Percentiles rank a stretch among this genome's conserved stretches.
phyloP scores from a whole-genome alignment of 2,797 vertebrate genomes.

The Pelodytes ibericus region DNA sequence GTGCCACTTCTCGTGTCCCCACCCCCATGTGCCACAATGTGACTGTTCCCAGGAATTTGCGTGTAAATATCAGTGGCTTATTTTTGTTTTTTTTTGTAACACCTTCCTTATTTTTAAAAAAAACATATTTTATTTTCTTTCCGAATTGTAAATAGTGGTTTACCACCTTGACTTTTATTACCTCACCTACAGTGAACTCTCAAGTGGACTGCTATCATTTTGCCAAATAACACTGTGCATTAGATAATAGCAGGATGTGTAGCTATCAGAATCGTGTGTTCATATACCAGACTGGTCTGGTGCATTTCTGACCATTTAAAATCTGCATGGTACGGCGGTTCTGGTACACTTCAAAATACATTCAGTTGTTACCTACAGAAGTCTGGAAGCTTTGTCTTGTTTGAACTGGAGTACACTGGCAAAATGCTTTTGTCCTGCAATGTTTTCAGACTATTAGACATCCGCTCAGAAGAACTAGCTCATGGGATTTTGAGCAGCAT shows the following conservation, averaged over 20 bases:
- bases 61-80: neutral
- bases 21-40: slow-evolving; percentile 21
- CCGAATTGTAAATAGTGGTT: neutral
- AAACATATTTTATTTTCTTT: neutral
- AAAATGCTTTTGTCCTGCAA: too few relatives aligned
- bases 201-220: slow-evolving; percentile 15
- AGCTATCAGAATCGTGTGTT: neutral
- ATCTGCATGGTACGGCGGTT: too few relatives aligned
- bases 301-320: neutral
- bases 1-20: neutral
- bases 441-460: neutral
- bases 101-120: neutral
- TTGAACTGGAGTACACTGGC: neutral
- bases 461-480: neutral
- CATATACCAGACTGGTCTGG: neutral
- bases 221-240: slow-evolving; percentile 49
- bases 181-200: slow-evolving; percentile 24
- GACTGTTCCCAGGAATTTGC: neutral
- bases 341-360: neutral
- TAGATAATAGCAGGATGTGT: neutral
- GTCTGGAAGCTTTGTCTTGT: neutral
- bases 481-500: neutral
- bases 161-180: slow-evolving; percentile 14
- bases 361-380: neutral
- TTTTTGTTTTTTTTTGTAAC: neutral